phyloP scores from a whole-genome alignment of 2,113 vertebrate species.

The Epinephelus moara region DNA sequence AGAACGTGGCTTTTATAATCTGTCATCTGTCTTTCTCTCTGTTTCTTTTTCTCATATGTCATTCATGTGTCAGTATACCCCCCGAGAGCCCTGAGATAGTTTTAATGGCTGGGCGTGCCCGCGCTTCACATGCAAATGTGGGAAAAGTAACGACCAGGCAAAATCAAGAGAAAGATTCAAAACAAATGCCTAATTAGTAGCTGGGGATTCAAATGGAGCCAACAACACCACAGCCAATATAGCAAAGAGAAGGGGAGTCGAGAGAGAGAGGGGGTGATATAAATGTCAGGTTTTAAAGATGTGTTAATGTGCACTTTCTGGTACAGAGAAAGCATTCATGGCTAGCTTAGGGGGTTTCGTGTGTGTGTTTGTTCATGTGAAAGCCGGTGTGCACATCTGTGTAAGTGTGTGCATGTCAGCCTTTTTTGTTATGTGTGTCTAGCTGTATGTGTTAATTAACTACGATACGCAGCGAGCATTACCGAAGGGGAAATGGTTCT shows the following conservation, averaged over 20 bases:
- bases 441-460: constrained; percentile 66
- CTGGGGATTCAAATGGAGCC: constrained; percentile 69
- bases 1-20: constrained; percentile 44
- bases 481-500: constrained; percentile 51
- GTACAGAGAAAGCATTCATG: constrained; percentile 49
- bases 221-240: constrained; percentile 56
- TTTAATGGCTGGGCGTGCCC: constrained; percentile 68
- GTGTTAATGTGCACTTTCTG: constrained; percentile 73
- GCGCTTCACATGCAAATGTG: constrained; percentile 75
- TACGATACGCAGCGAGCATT: constrained; percentile 36
- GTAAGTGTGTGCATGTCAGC: constrained; percentile 32
- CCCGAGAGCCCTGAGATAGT: constrained; percentile 49
- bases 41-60: constrained; percentile 49
- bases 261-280: constrained; percentile 44
- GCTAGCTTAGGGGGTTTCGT: constrained; percentile 23
- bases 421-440: constrained; percentile 34
- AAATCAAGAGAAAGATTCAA: constrained; percentile 72
- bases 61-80: constrained; percentile 37
- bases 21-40: constrained; percentile 19
- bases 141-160: constrained; percentile 59
- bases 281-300: constrained; percentile 71
- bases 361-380: constrained; percentile 15
- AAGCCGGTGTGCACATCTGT: constrained; percentile 32
- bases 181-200: constrained; percentile 81
- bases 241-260: constrained; percentile 52